A percentile compares a stretch with the other conserved stretches of the same genome.
These are phyloP conservation scores for Rhopilema esculentum DNA, from an alignment of 30 jellyfish, hydroid and myxozoan species.

Conservation along the genomic window DNA sequence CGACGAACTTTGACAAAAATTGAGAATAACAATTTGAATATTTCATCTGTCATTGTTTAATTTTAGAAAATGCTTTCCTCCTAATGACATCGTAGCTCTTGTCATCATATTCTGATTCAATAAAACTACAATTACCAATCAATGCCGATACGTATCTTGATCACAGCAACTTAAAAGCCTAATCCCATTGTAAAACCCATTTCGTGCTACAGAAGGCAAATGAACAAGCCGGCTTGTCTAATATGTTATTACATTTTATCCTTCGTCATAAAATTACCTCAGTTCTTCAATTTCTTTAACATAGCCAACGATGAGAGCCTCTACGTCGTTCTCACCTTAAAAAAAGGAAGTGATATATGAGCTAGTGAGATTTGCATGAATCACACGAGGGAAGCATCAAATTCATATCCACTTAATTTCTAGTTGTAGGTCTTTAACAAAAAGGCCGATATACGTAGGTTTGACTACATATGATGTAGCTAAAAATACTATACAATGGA, in stretches of 20 bases:
- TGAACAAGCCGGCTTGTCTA: not conserved
- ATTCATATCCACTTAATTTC: not conserved
- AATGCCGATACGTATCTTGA: too few relatives aligned
- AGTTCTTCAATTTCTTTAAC: conserved; percentile 89
- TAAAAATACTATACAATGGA: too few relatives aligned
- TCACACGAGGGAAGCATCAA: not conserved
- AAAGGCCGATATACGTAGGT: too few relatives aligned
- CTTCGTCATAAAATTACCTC: conserved; percentile 46
- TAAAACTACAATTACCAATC: too few relatives aligned
- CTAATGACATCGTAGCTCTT: too few relatives aligned
- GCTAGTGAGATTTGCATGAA: not conserved
- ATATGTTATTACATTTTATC: not conserved
- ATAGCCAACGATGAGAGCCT: conserved; percentile 77
- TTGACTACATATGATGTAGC: too few relatives aligned
- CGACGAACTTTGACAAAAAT: too few relatives aligned
- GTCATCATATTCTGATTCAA: too few relatives aligned
- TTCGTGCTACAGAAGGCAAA: not conserved
- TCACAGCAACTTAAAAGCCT: not conserved
- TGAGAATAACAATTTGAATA: too few relatives aligned
- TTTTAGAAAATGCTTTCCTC: too few relatives aligned
- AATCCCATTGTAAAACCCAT: not conserved
- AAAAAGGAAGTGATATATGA: not conserved
- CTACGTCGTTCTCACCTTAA: conserved; percentile 71
- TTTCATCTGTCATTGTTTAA: too few relatives aligned
- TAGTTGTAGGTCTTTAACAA: too few relatives aligned